phyloP scores from a whole-genome alignment of 1,140 invertebrate genomes.

The Charaxes varanes region DNA sequence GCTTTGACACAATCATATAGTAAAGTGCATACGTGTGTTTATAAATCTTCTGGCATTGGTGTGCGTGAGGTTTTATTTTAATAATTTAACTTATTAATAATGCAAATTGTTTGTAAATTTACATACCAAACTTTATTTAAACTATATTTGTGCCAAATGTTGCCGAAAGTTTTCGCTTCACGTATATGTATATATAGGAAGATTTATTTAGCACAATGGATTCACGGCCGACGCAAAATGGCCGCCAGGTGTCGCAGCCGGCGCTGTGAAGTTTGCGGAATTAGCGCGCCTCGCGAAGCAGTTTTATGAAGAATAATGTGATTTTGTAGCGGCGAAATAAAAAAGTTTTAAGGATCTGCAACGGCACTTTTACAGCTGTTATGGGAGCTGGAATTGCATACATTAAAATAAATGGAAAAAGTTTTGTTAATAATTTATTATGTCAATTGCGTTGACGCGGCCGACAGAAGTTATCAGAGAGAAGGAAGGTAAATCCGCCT shows the following conservation, averaged over 20 bases:
- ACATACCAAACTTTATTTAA: too few relatives aligned
- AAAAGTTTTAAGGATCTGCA: constrained; percentile 31
- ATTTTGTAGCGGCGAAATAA: constrained; percentile 36
- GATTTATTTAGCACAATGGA: constrained; percentile 1
- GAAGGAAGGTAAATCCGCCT: too few relatives aligned
- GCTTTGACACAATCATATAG: too few relatives aligned
- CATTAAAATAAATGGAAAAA: constrained; percentile 20
- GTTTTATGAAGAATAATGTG: constrained; percentile 42
- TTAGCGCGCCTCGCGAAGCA: constrained; percentile 31
- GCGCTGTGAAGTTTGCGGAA: constrained; percentile 35
- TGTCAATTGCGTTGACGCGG: neutral
- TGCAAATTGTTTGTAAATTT: too few relatives aligned
- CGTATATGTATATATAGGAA: too few relatives aligned
- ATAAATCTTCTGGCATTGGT: too few relatives aligned
- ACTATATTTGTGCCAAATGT: too few relatives aligned
- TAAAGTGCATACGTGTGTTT: too few relatives aligned
- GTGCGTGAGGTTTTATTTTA: too few relatives aligned
- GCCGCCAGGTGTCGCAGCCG: constrained; percentile 42
- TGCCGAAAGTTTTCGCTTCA: too few relatives aligned
- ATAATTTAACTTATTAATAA: too few relatives aligned
- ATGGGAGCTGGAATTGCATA: constrained; percentile 10
- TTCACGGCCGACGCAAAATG: constrained; percentile 19
- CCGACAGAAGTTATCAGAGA: too few relatives aligned
- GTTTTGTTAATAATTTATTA: neutral
- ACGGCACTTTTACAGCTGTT: constrained; percentile 15